These are phyloP conservation scores for Myotis yumanensis DNA, from an alignment of 2,113 vertebrate species.

Conservation along the genomic window DNA sequence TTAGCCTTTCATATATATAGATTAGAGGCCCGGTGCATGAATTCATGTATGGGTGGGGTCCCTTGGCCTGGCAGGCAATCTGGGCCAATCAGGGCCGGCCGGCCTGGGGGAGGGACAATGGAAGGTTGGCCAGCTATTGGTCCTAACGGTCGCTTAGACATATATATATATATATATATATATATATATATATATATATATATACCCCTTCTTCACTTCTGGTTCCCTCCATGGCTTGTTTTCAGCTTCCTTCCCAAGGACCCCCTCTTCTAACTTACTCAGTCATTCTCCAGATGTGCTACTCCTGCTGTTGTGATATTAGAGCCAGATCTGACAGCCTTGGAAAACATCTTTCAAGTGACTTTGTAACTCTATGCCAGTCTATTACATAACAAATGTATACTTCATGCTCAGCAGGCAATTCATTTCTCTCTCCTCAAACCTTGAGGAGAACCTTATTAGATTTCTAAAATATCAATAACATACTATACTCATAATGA, in stretches of 20 bases:
- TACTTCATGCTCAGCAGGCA: not conserved
- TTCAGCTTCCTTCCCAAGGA: not conserved
- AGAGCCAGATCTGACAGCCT: not conserved
- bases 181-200: no score
- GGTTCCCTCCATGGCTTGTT: not conserved
- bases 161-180: no score
- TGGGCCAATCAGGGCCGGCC: no score
- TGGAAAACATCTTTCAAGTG: not conserved
- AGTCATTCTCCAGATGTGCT: not conserved
- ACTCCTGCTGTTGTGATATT: not conserved
- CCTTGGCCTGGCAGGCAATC: no score
- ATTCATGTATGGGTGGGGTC: no score
- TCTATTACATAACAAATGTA: not conserved
- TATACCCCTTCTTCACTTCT: not conserved
- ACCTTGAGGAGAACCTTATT: not conserved
- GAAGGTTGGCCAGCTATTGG: no score
- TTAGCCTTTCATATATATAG: no score
- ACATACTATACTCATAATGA: not conserved
- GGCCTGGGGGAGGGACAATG: no score
- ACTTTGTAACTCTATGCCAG: not conserved
- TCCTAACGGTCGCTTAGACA: no score
- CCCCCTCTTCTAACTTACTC: not conserved
- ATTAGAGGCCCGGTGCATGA: no score
- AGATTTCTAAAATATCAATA: not conserved
- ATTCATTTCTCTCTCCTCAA: not conserved